Evolutionary conservation across 2,888 invertebrate species (phyloP), one percentile per base, ranked within the genome.

Genomic region (Acrobasis repandana): DNA sequence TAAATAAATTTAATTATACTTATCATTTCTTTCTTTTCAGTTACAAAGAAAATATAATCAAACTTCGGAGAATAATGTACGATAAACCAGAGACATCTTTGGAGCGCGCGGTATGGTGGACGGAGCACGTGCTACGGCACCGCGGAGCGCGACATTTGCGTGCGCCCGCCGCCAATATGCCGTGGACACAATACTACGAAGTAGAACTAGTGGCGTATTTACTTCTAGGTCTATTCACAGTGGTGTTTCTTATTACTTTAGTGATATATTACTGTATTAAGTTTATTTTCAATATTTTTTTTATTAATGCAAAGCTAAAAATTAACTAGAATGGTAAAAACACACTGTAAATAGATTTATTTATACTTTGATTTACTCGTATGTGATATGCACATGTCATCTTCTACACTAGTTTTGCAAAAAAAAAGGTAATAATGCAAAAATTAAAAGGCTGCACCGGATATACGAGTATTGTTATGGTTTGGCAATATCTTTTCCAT

Each of bases 91-190:
- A 67, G 16, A 62, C 61, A 1, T 67, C 76, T 1, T n/a, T 77
- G 5, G 81, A 85, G 48, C 83, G 85, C 9, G 87, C 88, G 0
- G 72, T 90, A 14, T 90, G 89, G 88, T 92, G 91, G 91, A 86
- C 82, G n/a, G 92, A 93, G 68, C 82, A 92, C 68, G 82, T 91
- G 2, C 64, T 90, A 28, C 74, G 88, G 3, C 84, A 90, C 64
- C 76, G 80, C 11, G 86, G 90, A 0, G 84, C 88, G 0, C 69
- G 61, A 18, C 89, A 91, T 64, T 73, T 92, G 2, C 79, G 83
- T 10, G 75, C 86, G 18, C 85, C 87, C 0, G 69, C 74, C 3
- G 79, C 79, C 43, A 76, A 79, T 63, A 73, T 82, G 43, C 56
- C 75, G 3, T 75, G 74, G 74, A 6, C 65, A 0, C 56, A 79